phyloP scores from a whole-genome alignment of 2,113 vertebrate genomes.

The Oenanthe melanoleuca region DNA sequence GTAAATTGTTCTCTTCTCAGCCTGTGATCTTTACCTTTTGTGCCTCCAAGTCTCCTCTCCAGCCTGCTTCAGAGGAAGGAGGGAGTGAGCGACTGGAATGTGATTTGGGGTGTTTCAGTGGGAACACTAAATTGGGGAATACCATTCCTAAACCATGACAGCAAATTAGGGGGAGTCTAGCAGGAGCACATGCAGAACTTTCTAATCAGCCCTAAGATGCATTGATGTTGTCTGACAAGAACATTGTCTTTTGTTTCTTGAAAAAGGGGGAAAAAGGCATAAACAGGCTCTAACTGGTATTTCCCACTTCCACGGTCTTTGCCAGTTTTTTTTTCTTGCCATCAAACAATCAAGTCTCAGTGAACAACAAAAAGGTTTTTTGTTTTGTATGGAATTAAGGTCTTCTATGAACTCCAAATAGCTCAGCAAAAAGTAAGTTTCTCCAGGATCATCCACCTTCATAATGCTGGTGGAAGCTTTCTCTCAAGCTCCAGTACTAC shows the following conservation, averaged over 20 bases:
- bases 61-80: not conserved
- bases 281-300: not conserved
- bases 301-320: not conserved
- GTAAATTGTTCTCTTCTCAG: too few relatives aligned
- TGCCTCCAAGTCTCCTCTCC: not conserved
- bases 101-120: not conserved
- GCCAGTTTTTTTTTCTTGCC: not conserved
- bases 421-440: not conserved
- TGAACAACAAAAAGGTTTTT: not conserved
- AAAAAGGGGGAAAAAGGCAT: not conserved
- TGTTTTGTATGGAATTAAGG: not conserved
- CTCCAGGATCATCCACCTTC: not conserved
- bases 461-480: not conserved
- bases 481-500: not conserved
- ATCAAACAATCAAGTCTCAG: not conserved
- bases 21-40: too few relatives aligned
- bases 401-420: not conserved
- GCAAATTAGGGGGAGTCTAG: not conserved
- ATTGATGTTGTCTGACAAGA: not conserved
- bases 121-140: not conserved
- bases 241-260: not conserved
- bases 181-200: not conserved
- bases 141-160: not conserved
- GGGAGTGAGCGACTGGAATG: rapidly evolving
- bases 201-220: not conserved